Conservation (phyloP, 2,888 invertebrate genomes). For the Asteroscopus sphinx region DNA sequence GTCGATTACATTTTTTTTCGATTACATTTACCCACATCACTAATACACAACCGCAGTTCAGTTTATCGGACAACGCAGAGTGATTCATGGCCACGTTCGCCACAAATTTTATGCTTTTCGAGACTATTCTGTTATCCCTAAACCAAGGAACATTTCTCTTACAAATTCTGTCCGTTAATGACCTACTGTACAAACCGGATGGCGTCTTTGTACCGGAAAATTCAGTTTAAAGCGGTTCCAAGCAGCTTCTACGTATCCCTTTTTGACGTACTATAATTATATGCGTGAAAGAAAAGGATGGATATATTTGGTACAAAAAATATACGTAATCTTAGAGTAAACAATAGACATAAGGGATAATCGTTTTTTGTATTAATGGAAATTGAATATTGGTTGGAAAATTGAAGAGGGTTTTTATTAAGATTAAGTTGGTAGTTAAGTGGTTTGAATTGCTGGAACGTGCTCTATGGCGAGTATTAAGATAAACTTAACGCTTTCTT, state of each 20-base stretch:
- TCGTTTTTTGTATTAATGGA: conserved; percentile 6
- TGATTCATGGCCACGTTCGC: conserved; percentile 51
- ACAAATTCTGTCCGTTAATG: conserved; percentile 60
- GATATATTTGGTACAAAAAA: conserved; percentile 11
- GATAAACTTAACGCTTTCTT: neutral
- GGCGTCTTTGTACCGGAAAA: conserved; percentile 48
- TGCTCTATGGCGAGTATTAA: conserved; percentile 5
- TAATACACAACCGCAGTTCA: conserved; percentile 29
- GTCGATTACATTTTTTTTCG: too few species aligned
- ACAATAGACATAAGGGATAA: conserved; percentile 10
- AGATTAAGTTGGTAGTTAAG: conserved; percentile 4
- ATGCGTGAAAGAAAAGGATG: conserved; percentile 35
- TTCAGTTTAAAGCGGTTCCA: conserved; percentile 44
- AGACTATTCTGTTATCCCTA: conserved; percentile 32
- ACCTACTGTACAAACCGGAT: conserved; percentile 52
- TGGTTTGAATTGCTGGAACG: conserved; percentile 9
- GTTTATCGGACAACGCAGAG: conserved; percentile 49
- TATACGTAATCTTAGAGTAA: conserved; percentile 3
- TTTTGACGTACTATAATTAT: conserved; percentile 40
- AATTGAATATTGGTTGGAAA: conserved; percentile 8
- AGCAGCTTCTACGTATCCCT: conserved; percentile 40
- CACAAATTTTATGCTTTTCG: conserved; percentile 27
- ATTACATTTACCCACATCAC: conserved; percentile 22
- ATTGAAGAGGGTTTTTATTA: conserved; percentile 10
- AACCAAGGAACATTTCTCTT: conserved; percentile 47